phyloP scores from a whole-genome alignment of 2,113 vertebrate species.

The Grammomys surdaster region DNA sequence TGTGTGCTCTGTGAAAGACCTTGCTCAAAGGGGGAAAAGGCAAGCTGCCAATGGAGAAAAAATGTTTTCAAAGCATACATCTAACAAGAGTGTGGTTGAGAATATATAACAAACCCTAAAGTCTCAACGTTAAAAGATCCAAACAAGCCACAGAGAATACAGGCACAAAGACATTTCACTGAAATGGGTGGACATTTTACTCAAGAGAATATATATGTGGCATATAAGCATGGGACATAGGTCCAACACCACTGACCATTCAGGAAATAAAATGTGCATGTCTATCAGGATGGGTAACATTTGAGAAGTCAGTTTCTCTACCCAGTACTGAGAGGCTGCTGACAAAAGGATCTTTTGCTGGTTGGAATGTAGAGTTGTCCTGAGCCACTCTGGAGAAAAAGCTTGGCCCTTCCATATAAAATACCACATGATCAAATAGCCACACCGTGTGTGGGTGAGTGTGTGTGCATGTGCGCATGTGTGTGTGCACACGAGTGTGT shows the following conservation, averaged over 20 bases:
- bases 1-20: background rate
- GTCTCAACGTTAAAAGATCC: background rate
- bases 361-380: background rate
- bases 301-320: background rate
- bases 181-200: background rate
- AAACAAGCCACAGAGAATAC: background rate
- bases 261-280: background rate
- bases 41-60: background rate
- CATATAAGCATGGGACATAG: background rate
- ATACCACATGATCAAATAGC: background rate
- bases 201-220: background rate
- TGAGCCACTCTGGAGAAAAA: background rate
- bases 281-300: background rate
- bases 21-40: background rate
- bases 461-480: background rate
- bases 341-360: background rate
- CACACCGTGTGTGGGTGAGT: background rate
- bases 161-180: background rate
- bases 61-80: background rate
- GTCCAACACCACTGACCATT: background rate
- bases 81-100: background rate
- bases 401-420: background rate
- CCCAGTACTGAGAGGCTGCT: background rate
- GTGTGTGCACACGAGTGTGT: background rate
- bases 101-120: background rate